These are phyloP conservation scores for Axea sp. DNA, from an alignment of 2,888 invertebrate genomes.

Conservation along the genomic window DNA sequence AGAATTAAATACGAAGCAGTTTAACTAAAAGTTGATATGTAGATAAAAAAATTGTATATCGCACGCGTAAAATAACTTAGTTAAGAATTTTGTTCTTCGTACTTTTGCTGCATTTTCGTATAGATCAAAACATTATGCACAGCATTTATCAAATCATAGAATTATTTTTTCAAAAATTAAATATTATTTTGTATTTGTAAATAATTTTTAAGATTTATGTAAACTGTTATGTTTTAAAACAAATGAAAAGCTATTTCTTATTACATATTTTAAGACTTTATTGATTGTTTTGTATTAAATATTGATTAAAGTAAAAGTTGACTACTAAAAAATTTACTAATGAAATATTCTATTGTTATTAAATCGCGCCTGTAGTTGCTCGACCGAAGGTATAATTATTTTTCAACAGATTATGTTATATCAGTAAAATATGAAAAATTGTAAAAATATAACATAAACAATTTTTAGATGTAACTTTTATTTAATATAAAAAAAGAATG, in stretches of 20 bases:
- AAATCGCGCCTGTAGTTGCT: constrained; percentile 40
- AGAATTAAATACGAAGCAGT: constrained; percentile 28
- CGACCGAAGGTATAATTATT: constrained; percentile 51
- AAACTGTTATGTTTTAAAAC: no score
- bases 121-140: constrained; percentile 47
- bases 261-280: no score
- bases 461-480: constrained; percentile 38
- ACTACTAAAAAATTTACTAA: constrained; percentile 30
- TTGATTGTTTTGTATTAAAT: constrained; percentile 11
- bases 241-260: no score
- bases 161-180: constrained; percentile 47
- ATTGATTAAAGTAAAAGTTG: constrained; percentile 23
- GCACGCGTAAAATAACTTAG: constrained; percentile 53
- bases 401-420: constrained; percentile 22
- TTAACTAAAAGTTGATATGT: constrained; percentile 46
- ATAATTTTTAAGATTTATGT: no score
- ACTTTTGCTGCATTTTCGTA: constrained; percentile 29
- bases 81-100: not conserved
- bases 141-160: constrained; percentile 54
- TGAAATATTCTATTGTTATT: constrained; percentile 52
- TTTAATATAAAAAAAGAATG: constrained; percentile 31
- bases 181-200: not conserved
- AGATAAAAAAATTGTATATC: constrained; percentile 38
- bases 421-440: constrained; percentile 29
- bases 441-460: constrained; percentile 10